A percentile compares a stretch with the other conserved stretches of the same genome.
phyloP scores from a whole-genome alignment of 2,888 invertebrate genomes.

The Magallana nippona region DNA sequence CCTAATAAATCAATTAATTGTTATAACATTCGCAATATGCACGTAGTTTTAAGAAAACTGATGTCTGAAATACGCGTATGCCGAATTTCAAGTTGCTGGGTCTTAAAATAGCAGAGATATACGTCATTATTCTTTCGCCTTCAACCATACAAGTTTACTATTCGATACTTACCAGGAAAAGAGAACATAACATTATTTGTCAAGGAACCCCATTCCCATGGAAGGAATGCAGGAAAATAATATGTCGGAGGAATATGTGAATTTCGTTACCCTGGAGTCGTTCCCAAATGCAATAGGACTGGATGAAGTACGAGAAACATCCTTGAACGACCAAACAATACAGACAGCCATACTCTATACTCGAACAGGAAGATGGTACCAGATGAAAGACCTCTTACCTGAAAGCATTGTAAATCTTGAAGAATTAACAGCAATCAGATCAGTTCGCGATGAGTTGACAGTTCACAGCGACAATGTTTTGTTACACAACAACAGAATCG shows the following conservation, averaged over 20 bases:
- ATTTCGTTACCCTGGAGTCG: neutral
- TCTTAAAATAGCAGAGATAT: too few relatives aligned
- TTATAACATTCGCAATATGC: too few relatives aligned
- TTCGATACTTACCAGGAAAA: constrained; percentile 58
- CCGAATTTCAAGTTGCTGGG: too few relatives aligned
- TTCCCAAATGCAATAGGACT: neutral
- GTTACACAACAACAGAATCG: too few relatives aligned
- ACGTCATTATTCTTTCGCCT: too few relatives aligned
- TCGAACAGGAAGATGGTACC: constrained; percentile 48
- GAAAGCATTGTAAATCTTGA: constrained; percentile 45
- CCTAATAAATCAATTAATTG: too few relatives aligned
- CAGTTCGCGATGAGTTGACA: constrained; percentile 44
- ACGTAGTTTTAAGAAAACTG: too few relatives aligned
- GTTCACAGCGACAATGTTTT: too few relatives aligned
- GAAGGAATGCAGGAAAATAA: neutral
- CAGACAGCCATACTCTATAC: constrained; percentile 51
- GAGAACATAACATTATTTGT: constrained; percentile 63
- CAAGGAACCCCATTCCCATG: constrained; percentile 54
- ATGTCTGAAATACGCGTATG: too few relatives aligned
- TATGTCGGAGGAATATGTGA: neutral
- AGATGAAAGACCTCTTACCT: constrained; percentile 43
- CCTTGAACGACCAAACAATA: constrained; percentile 48
- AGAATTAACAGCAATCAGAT: constrained; percentile 37
- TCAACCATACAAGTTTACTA: constrained; percentile 47
- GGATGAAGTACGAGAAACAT: neutral